Conservation (phyloP, 2,797 vertebrate species). For the Typhlichthys subterraneus region DNA sequence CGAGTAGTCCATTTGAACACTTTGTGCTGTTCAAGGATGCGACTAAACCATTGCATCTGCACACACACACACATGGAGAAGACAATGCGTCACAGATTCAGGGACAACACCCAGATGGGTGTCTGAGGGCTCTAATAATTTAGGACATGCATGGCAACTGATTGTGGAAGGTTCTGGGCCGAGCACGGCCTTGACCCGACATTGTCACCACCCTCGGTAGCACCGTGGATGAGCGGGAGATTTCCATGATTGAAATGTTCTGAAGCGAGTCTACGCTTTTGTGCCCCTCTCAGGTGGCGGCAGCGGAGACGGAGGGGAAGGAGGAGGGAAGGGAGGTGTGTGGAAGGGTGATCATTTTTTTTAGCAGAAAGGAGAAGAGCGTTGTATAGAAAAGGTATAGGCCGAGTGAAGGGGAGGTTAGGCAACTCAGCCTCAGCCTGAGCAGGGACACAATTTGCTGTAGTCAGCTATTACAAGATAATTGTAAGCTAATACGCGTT, state of each 20-base stretch:
- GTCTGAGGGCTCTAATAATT: constrained; percentile 24
- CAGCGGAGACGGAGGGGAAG: constrained; percentile 33
- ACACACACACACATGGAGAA: background rate
- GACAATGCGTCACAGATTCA: constrained; percentile 7
- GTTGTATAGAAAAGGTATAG: background rate
- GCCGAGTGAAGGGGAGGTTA: constrained; percentile 45
- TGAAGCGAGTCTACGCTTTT: constrained; percentile 48
- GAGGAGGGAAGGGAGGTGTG: background rate
- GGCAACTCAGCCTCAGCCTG: constrained; percentile 38
- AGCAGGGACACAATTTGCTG: constrained; percentile 28
- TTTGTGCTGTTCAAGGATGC: too few species aligned
- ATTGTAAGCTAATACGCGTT: too few species aligned
- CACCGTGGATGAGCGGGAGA: constrained; percentile 57
- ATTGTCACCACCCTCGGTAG: constrained; percentile 34
- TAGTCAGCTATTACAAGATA: too few species aligned
- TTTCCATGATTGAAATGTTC: constrained; percentile 52
- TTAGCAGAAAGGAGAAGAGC: background rate
- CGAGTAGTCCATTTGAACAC: too few species aligned
- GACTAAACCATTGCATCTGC: background rate
- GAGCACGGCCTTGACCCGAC: constrained; percentile 20
- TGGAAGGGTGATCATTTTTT: too few species aligned
- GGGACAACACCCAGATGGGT: constrained; percentile 4
- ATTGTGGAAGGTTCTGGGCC: constrained; percentile 26
- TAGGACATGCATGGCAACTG: constrained; percentile 18
- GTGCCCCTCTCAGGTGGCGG: constrained; percentile 19